A percentile compares a stretch with the other conserved stretches of the same genome.
phyloP scores from a whole-genome alignment of 2,888 invertebrate genomes.

The Unio delphinus region DNA sequence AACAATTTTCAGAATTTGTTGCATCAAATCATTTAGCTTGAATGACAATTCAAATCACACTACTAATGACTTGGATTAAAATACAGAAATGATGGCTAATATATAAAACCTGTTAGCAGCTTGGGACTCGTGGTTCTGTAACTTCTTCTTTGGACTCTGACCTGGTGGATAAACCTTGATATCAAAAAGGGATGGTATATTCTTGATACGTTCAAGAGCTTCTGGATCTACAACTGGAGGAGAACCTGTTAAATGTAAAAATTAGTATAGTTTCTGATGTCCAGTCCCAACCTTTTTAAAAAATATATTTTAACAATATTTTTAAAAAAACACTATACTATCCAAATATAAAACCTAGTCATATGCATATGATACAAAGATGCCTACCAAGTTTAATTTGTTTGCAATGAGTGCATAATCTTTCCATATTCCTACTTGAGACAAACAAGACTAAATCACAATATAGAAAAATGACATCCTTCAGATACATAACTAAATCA shows the following conservation, averaged over 20 bases:
- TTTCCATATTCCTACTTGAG: too few species aligned
- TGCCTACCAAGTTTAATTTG: too few species aligned
- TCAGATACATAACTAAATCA: too few species aligned
- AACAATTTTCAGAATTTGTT: background rate
- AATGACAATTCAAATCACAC: too few species aligned
- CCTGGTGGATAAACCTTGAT: conserved; percentile 64
- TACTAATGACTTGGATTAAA: background rate
- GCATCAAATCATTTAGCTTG: background rate
- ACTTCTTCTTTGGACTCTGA: conserved; percentile 48
- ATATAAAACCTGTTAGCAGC: background rate
- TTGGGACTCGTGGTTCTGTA: background rate
- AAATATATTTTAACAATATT: too few species aligned
- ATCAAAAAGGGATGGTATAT: conserved; percentile 69
- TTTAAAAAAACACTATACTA: too few species aligned
- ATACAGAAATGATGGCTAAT: background rate
- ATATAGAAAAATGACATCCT: too few species aligned
- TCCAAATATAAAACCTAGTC: too few species aligned
- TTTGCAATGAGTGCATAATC: too few species aligned
- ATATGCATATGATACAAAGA: too few species aligned
- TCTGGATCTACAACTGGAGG: conserved; percentile 59
- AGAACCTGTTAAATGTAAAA: conserved; percentile 47
- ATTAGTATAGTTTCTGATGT: background rate
- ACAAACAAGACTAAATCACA: too few species aligned
- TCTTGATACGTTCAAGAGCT: conserved; percentile 54
- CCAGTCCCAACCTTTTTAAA: background rate